A percentile compares a stretch with the other conserved stretches of the same genome.
These are phyloP conservation scores for Agonopterix alstromeriana DNA, from an alignment of 2,888 invertebrate species.

Conservation along the genomic window DNA sequence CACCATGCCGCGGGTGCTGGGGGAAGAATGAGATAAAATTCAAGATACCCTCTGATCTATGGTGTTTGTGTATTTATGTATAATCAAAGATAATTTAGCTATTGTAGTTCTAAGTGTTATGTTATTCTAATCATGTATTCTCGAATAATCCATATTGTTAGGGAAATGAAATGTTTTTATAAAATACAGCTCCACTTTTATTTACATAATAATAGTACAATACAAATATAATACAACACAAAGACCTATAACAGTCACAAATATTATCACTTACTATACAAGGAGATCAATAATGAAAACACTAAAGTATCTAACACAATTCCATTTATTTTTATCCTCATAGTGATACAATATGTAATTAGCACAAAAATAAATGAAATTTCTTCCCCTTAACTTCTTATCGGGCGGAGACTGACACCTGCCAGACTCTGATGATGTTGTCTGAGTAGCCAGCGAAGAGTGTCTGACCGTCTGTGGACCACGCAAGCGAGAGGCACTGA, in stretches of 20 bases:
- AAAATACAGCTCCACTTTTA: constrained; percentile 31
- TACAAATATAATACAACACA: constrained; percentile 23
- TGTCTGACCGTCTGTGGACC: constrained; percentile 99
- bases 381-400: constrained; percentile 53
- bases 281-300: constrained; percentile 64
- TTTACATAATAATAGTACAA: constrained; percentile 45
- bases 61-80: too few relatives aligned
- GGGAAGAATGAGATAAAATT: too few relatives aligned
- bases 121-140: background rate
- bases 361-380: constrained; percentile 74
- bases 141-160: background rate
- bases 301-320: constrained; percentile 41
- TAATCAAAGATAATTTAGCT: background rate
- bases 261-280: constrained; percentile 7
- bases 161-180: constrained; percentile 3
- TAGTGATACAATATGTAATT: constrained; percentile 16
- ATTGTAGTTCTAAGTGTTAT: background rate
- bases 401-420: constrained; percentile 92
- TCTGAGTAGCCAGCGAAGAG: constrained; percentile 99
- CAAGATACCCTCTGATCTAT: too few relatives aligned
- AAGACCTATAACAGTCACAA: constrained; percentile 13
- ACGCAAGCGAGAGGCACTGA: constrained; percentile 97
- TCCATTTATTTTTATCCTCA: constrained; percentile 72
- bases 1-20: too few relatives aligned
- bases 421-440: constrained; percentile 98